Evolutionary conservation across 1,140 invertebrate genomes (phyloP), one percentile per base, ranked within the genome.

Genomic region (Zaprionus taronus): DNA sequence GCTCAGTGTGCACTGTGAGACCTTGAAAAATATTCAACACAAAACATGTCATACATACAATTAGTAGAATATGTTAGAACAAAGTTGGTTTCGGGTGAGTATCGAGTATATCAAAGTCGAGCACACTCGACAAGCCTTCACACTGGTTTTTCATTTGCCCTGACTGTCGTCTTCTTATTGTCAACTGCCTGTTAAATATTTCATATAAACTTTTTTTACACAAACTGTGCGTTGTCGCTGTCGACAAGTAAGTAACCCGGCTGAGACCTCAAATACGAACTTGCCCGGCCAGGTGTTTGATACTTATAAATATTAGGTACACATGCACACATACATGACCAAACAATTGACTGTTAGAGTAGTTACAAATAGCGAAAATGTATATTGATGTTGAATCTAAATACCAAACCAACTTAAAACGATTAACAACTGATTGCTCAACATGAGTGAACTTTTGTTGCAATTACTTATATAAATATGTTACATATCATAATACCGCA

Each of bases 111-210:
- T 11, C 31, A 34, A 9, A 34, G 9, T 34, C 9, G 9, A 34
- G 9, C 3, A 9, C 2, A 34, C 31, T 11, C 31, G 31, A 11
- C 4, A 3, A 34, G 9, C 2, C 31, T 34, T 34, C 9, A 34
- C 31, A 11, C 31, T 34, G 7, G 9, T 34, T 11, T 34, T 3
- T 3, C 2, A 0, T 11, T 55, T 53, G 49, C 28, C 47, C 14
- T 62, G 31, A 36, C 34, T 55, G 38, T 41, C 73, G 53, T 60
- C 83, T 86, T 75, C 77, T 86, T 87, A 83, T 87, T 86, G 83
- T 87, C 77, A 83, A 81, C 84, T 89, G 83, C 83, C 84, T 71
- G 84, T 89, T 83, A 80, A 87, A 83, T 86, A 80, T 86, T 75
- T 69, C 68, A 78, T 77, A 51, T 62, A 64, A 68, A 75, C 80